phyloP scores from a whole-genome alignment of 2,113 vertebrate genomes.

The Pachycephala philippinensis region DNA sequence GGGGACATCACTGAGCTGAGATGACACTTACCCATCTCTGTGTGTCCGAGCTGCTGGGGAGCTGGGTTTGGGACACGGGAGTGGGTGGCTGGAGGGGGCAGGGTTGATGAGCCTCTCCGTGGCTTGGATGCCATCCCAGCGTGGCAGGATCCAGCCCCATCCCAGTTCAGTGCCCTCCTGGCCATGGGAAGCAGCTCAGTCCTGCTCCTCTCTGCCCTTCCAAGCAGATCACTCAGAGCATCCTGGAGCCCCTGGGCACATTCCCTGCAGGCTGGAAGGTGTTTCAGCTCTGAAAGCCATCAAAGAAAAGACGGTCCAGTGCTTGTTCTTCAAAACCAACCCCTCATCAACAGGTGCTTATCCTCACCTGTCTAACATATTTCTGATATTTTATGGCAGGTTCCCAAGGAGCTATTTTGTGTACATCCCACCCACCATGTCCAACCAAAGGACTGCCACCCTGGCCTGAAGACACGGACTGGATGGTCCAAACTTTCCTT shows the following conservation, averaged over 20 bases:
- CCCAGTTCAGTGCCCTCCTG: neutral
- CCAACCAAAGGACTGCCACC: neutral
- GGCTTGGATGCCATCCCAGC: neutral
- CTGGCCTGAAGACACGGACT: neutral
- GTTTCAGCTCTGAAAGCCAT: neutral
- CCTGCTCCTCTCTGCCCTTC: neutral
- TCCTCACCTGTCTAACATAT: neutral
- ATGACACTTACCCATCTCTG: neutral
- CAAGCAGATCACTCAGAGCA: neutral
- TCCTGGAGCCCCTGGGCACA: neutral
- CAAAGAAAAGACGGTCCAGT: neutral
- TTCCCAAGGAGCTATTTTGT: neutral
- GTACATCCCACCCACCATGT: accelerated
- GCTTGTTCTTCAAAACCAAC: neutral
- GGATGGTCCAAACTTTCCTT: neutral
- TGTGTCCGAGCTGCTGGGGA: neutral
- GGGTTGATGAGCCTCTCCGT: neutral
- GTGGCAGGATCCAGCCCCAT: neutral
- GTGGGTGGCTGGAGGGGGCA: neutral
- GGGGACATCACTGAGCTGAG: neutral
- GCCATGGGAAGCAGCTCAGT: neutral
- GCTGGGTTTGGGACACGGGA: neutral
- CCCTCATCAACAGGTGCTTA: neutral
- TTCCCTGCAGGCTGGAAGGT: neutral
- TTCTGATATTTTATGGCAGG: neutral